Evolutionary conservation across 2,113 vertebrate genomes (phyloP).

Genomic region (Grallaria varia): DNA sequence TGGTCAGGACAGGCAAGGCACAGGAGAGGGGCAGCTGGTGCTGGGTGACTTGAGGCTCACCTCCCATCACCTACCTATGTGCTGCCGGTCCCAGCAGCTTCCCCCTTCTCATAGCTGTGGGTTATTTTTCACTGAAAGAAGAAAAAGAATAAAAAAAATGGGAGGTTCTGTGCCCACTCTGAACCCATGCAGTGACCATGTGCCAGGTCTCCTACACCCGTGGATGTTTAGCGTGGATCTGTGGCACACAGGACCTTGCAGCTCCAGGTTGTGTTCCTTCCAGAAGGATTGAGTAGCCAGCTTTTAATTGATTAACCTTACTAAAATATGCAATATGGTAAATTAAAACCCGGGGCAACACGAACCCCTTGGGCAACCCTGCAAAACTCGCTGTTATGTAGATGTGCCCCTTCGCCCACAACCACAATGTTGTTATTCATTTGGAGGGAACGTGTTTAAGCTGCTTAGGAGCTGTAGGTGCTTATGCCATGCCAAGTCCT

Average conservation of each 20-base stretch:
- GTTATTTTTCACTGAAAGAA: neutral
- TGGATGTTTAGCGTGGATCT: neutral
- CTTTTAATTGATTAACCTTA: slow-evolving; percentile 5
- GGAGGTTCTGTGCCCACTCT: neutral
- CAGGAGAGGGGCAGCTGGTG: neutral
- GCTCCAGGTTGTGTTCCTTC: neutral
- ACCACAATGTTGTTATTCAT: neutral
- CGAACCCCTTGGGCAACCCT: neutral
- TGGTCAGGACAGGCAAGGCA: neutral
- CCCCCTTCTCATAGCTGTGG: neutral
- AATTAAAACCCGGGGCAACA: neutral
- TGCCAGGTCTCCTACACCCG: rapidly evolving
- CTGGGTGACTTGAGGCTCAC: neutral
- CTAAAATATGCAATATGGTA: neutral
- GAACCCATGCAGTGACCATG: rapidly evolving
- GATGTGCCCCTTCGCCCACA: neutral
- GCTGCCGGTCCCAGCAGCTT: neutral
- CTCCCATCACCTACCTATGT: neutral
- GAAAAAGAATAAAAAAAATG: neutral
- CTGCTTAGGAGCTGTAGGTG: neutral
- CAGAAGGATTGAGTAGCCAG: neutral
- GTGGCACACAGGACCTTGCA: neutral
- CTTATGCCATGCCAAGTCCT: neutral
- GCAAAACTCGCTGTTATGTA: neutral
- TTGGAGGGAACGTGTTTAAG: neutral